phyloP scores from a whole-genome alignment of 2,797 vertebrate genomes.

The Toxotes lorentzi region DNA sequence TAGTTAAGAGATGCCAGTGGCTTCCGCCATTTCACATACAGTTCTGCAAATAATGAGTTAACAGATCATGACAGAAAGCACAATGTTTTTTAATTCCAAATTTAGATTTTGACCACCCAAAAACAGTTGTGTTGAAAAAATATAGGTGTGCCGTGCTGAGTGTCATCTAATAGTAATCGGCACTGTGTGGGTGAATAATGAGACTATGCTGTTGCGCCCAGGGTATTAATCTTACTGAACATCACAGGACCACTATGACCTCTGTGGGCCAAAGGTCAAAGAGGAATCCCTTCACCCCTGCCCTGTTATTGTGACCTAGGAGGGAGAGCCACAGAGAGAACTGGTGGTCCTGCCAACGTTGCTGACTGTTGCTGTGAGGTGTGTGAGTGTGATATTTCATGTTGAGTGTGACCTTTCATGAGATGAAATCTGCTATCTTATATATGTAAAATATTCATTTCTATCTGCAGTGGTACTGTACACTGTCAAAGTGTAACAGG shows the following conservation, averaged over 20 bases:
- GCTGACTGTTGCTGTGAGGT: constrained; percentile 47
- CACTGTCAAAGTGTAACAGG: constrained; percentile 30
- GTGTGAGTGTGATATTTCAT: constrained; percentile 46
- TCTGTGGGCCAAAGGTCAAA: constrained; percentile 84
- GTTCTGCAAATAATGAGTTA: not conserved
- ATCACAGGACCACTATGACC: constrained; percentile 82
- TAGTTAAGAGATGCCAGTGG: not conserved
- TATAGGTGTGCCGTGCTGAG: constrained; percentile 8
- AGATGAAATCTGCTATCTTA: constrained; percentile 43
- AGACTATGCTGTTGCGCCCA: constrained; percentile 63
- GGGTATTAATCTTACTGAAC: constrained; percentile 88
- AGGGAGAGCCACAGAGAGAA: constrained; percentile 73
- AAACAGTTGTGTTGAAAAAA: not conserved
- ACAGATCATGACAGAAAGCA: not conserved
- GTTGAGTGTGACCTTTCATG: constrained; percentile 56
- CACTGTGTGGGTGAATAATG: constrained; percentile 81
- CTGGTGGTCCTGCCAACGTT: constrained; percentile 70
- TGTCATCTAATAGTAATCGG: constrained; percentile 75
- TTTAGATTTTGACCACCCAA: not conserved
- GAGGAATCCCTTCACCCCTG: constrained; percentile 87
- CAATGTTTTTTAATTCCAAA: not conserved
- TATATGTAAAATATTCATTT: constrained; percentile 54
- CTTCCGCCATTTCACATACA: not conserved
- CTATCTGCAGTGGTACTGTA: constrained; percentile 24
- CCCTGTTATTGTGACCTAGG: constrained; percentile 84